Percentiles rank a stretch among this genome's conserved stretches.
Conservation (phyloP, 2,888 invertebrate species). For the Oxystoma pomonae region DNA sequence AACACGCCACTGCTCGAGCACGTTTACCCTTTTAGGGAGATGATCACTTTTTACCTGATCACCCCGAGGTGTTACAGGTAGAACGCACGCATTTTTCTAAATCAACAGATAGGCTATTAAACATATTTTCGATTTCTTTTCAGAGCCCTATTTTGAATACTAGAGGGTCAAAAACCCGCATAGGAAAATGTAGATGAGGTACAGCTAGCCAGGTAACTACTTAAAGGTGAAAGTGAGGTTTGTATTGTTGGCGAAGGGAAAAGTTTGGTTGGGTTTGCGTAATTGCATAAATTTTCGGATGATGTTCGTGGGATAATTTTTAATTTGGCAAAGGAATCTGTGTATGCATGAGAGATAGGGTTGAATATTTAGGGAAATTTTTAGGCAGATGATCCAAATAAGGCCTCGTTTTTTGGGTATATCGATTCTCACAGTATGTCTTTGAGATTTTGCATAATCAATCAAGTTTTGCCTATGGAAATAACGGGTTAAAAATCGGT, state of each 20-base stretch:
- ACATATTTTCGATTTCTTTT: slow-evolving; percentile 46
- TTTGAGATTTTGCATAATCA: slow-evolving; percentile 31
- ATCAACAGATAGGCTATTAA: slow-evolving; percentile 47
- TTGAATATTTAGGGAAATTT: slow-evolving; percentile 29
- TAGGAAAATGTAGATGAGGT: slow-evolving; percentile 47
- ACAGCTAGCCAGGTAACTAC: slow-evolving; percentile 32
- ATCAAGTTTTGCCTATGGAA: slow-evolving; percentile 24
- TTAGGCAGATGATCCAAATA: slow-evolving; percentile 34
- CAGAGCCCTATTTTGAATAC: slow-evolving; percentile 44
- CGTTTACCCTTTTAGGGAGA: slow-evolving; percentile 14
- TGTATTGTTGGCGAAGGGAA: neutral
- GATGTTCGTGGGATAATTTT: slow-evolving; percentile 47
- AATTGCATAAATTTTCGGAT: slow-evolving; percentile 40
- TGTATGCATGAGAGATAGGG: slow-evolving; percentile 37
- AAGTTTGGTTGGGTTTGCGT: slow-evolving; percentile 32
- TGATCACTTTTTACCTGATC: slow-evolving; percentile 29
- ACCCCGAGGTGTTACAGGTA: slow-evolving; percentile 27
- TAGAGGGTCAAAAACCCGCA: slow-evolving; percentile 44
- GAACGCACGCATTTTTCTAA: slow-evolving; percentile 30
- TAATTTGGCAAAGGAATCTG: slow-evolving; percentile 33
- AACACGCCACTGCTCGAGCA: slow-evolving; percentile 3
- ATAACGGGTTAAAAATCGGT: slow-evolving; percentile 18
- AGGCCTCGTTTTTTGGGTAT: slow-evolving; percentile 9
- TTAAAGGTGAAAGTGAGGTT: slow-evolving; percentile 3
- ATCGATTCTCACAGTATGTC: slow-evolving; percentile 36